Percentiles rank a stretch among this genome's conserved stretches.
These are phyloP conservation scores for Mimachlamys varia DNA, from an alignment of 2,888 invertebrate genomes.

Conservation along the genomic window DNA sequence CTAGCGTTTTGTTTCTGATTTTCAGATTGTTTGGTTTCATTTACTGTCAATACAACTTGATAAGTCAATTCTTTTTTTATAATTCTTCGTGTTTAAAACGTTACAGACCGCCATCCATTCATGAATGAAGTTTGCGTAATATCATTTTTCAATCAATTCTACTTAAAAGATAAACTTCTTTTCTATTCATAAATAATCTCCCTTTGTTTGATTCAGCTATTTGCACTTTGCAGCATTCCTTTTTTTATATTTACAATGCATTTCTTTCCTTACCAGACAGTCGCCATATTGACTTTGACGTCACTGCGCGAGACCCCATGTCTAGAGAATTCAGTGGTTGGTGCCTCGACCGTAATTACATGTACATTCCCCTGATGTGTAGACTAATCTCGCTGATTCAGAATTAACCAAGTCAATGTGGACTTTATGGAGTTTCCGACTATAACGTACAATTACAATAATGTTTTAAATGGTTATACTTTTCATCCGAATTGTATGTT, in stretches of 20 bases:
- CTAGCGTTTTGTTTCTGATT: too few species aligned
- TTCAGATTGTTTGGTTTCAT: too few species aligned
- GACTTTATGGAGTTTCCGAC: neutral
- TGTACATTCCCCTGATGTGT: neutral
- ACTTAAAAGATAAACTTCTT: neutral
- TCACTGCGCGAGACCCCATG: neutral
- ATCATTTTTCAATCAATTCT: neutral
- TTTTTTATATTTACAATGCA: slow-evolving; percentile 7
- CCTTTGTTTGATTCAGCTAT: slow-evolving; percentile 24
- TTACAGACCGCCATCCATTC: too few species aligned
- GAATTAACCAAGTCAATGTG: neutral
- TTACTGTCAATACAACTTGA: too few species aligned
- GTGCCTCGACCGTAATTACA: neutral
- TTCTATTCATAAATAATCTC: neutral
- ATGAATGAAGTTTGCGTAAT: neutral
- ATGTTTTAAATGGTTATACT: slow-evolving; percentile 20
- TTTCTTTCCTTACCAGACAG: neutral
- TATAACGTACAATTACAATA: neutral
- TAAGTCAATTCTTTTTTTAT: too few species aligned
- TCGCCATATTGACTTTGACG: neutral
- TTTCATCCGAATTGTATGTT: slow-evolving; percentile 13
- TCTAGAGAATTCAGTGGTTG: slow-evolving; percentile 1
- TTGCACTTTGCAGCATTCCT: neutral
- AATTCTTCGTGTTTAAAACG: too few species aligned
- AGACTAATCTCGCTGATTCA: neutral